A percentile compares a stretch with the other conserved stretches of the same genome.
Conservation (phyloP, 2,888 invertebrate species). For the Luperina nickerlii region DNA sequence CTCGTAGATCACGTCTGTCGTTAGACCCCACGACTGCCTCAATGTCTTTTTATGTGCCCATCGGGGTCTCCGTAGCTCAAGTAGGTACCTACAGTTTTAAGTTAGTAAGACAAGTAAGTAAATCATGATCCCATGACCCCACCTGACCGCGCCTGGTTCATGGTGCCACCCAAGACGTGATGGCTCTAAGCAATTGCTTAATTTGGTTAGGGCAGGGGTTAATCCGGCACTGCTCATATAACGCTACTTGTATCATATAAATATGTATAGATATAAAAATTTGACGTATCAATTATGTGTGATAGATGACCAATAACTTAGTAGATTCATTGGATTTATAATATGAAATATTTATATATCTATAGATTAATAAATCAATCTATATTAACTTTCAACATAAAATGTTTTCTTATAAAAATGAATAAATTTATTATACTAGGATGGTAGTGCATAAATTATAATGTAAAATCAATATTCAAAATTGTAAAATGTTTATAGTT, state of each 20-base stretch:
- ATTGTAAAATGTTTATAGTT: conserved; percentile 46
- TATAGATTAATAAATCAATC: conserved; percentile 59
- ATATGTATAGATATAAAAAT: conserved; percentile 58
- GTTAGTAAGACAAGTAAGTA: no score
- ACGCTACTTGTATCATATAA: conserved; percentile 34
- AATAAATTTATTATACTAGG: conserved; percentile 56
- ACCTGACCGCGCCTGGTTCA: no score
- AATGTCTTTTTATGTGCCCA: no score
- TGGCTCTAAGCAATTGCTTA: no score
- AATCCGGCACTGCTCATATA: conserved; percentile 2
- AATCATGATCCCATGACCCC: no score
- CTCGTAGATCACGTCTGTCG: no score
- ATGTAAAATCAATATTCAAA: conserved; percentile 44
- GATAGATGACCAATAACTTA: conserved; percentile 87
- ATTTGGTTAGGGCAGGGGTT: no score
- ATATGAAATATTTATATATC: conserved; percentile 69
- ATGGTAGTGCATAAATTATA: conserved; percentile 53
- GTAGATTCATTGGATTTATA: conserved; percentile 74
- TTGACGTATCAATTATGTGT: conserved; percentile 84
- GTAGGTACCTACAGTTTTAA: no score
- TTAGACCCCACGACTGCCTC: no score
- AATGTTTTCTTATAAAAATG: conserved; percentile 58
- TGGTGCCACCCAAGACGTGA: no score
- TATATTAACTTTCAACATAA: conserved; percentile 62
- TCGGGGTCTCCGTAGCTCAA: no score